Evolutionary conservation across 1,140 invertebrate species (phyloP), one percentile per base, ranked within the genome.

Genomic region (Neoseiulus cucumeris): DNA sequence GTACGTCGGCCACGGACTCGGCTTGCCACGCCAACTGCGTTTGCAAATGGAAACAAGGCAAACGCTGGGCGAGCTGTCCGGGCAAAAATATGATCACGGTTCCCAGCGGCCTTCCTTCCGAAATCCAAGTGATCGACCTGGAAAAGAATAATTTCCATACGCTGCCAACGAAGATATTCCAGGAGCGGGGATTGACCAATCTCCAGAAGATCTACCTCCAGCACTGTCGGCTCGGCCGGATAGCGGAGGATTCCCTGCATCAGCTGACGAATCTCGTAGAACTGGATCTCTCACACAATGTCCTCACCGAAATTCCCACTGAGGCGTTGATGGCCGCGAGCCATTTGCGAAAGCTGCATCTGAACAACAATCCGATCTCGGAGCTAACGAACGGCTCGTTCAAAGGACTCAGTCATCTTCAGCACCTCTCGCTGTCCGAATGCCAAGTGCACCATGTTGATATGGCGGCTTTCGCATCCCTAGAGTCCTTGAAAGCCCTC

Each of bases 1-100:
- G 33, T 9, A 9, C 33, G 33, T 39, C 33, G 33, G 33, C 33
- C 33, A 9, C 33, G 33, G 33, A 39, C 33, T 39, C 33, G 17
- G 22, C 51, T 20, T 92, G 89, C 73, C 87, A 88, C 0, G 73
- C 76, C 1, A 79, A 80, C 44, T 92, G 90, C 74, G 78, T 81
- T 17, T 92, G 90, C 78, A 91, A 89, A 72, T 92, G 89, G 89
- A 91, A 89, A 74, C 83, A 84, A 71, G 90, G 89, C 1, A 92
- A 92, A 73, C 84, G 89, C 72, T 87, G 86, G 67, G 88, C 89
- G 1, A 89, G 91, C 76, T 93, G 89, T 76, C 80, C 83, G 66
- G 83, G 88, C 74, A 82, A 85, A 18, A 82, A 81, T 33, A 80
- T 92, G 55, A 87, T 85, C 68, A 83, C 82, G 42, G 84, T 93